Evolutionary conservation across 2,113 vertebrate genomes (phyloP).

Genomic region (Noturus placidus): DNA sequence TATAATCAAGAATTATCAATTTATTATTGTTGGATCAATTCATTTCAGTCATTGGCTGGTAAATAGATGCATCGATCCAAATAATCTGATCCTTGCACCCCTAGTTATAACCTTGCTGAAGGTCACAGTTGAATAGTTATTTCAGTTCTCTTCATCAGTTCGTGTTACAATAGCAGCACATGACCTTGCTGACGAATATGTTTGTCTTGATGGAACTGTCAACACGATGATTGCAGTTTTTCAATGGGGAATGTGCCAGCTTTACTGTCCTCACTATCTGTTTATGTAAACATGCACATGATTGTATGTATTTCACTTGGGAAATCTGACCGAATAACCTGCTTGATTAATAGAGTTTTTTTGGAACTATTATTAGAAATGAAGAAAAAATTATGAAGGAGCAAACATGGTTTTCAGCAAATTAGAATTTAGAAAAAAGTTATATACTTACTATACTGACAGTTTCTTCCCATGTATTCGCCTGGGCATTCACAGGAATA

Average conservation of each 20-base stretch:
- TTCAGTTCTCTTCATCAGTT: background rate
- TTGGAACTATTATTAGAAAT: background rate
- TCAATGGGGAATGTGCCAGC: background rate
- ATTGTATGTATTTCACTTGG: background rate
- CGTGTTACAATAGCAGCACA: constrained; percentile 14
- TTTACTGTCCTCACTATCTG: background rate
- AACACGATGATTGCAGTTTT: constrained; percentile 9
- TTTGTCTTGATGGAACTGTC: constrained; percentile 20
- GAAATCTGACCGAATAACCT: background rate
- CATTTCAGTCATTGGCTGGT: background rate
- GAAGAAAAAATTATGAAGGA: background rate
- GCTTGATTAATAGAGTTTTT: background rate
- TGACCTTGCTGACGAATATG: background rate
- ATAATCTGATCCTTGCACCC: background rate
- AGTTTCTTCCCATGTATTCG: constrained; percentile 98
- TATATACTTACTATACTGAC: constrained; percentile 90
- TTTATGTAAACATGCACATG: background rate
- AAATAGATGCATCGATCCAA: background rate
- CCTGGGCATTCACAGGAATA: constrained; percentile 97
- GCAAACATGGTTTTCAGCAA: background rate
- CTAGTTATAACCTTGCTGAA: constrained; percentile 17
- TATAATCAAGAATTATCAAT: background rate
- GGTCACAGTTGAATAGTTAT: constrained; percentile 13
- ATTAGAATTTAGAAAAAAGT: background rate
- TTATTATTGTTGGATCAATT: background rate